Percentiles rank a stretch among this genome's conserved stretches.
These are phyloP conservation scores for Lottia scabra DNA, from an alignment of 2,888 invertebrate species.

Conservation along the genomic window DNA sequence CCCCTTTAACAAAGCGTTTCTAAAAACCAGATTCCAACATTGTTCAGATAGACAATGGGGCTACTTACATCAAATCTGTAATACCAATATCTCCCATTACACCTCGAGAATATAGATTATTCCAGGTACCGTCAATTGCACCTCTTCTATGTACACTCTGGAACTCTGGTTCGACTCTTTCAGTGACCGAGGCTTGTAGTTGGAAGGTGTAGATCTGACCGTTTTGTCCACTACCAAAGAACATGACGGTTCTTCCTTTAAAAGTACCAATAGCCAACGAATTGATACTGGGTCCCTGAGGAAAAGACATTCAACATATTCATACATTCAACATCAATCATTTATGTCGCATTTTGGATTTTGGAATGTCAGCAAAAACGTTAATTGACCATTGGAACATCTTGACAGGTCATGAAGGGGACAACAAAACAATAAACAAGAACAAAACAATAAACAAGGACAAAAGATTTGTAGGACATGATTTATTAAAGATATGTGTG, in stretches of 20 bases:
- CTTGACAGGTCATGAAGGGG: no score
- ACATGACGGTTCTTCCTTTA: neutral
- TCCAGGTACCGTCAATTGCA: conserved; percentile 2
- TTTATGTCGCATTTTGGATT: no score
- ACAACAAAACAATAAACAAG: no score
- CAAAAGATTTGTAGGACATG: no score
- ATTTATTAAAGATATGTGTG: no score
- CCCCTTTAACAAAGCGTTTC: no score
- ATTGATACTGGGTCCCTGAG: conserved; percentile 8
- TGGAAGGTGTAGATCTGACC: conserved; percentile 8
- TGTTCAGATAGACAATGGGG: neutral
- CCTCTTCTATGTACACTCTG: conserved; percentile 16
- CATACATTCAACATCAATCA: no score
- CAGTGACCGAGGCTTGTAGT: neutral
- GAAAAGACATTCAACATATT: no score
- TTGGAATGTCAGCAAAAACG: no score
- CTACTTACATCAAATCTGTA: conserved; percentile 10
- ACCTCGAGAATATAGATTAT: neutral
- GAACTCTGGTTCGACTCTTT: conserved; percentile 9
- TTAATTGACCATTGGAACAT: no score
- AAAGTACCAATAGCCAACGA: neutral
- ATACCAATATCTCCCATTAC: conserved; percentile 14
- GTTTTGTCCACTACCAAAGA: conserved; percentile 10
- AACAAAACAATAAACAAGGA: no score
- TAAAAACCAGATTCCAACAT: no score